Percentiles rank a stretch among this genome's conserved stretches.
Evolutionary conservation across 2,113 vertebrate species (phyloP).

Genomic region (Phalacrocorax brasilianus): DNA sequence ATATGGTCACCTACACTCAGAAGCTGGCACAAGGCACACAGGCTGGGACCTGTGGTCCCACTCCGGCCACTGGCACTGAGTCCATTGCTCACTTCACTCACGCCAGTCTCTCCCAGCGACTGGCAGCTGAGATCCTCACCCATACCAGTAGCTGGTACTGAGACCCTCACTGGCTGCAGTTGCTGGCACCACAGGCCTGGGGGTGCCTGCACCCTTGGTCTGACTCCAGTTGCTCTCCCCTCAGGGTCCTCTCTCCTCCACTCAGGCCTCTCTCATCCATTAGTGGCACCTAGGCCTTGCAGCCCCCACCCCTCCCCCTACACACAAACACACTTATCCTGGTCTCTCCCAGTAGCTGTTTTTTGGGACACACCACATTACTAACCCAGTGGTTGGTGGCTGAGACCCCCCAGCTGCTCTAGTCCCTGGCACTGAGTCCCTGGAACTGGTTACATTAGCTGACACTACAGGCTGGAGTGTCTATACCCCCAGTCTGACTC

Average conservation of each 20-base stretch:
- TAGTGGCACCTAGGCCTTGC: not conserved
- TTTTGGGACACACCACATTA: not conserved
- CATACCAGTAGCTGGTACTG: not conserved
- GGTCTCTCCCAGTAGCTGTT: not conserved
- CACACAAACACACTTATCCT: too few relatives aligned
- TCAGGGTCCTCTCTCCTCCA: too few relatives aligned
- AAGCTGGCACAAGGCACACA: not conserved
- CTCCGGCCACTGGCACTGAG: not conserved
- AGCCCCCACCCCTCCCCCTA: not conserved
- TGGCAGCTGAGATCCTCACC: not conserved
- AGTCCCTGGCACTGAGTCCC: too few relatives aligned
- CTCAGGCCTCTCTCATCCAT: not conserved
- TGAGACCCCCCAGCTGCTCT: not conserved
- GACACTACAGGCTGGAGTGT: not conserved
- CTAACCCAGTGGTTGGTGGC: not conserved
- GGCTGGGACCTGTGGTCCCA: not conserved
- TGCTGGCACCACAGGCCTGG: not conserved
- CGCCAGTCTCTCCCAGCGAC: too few relatives aligned
- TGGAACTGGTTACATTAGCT: not conserved
- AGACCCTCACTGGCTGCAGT: too few relatives aligned
- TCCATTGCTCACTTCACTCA: not conserved
- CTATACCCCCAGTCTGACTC: not conserved
- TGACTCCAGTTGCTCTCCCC: too few relatives aligned
- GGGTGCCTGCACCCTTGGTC: not conserved
- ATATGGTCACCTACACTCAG: not conserved